phyloP scores from a whole-genome alignment of 2,113 vertebrate genomes.

The Phocoena sinus region DNA sequence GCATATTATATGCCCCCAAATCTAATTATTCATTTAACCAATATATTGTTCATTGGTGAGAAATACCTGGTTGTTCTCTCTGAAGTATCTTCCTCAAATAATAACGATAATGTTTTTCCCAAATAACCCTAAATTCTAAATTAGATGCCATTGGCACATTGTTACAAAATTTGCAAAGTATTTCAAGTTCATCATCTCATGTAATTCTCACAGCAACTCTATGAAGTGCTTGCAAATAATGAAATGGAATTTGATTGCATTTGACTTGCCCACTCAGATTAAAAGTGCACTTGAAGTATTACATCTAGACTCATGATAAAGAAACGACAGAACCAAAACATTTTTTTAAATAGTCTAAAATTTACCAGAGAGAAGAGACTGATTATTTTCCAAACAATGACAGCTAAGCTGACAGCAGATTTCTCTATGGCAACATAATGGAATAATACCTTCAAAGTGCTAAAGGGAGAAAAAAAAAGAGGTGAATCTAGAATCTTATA shows the following conservation, averaged over 20 bases:
- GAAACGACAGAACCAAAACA: neutral
- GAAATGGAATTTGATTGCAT: neutral
- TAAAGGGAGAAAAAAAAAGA: neutral
- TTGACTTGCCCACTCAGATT: neutral
- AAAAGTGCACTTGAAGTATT: neutral
- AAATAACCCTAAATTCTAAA: neutral
- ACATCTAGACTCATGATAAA: neutral
- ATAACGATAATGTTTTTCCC: neutral
- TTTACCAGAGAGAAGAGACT: neutral
- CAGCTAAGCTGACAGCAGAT: neutral
- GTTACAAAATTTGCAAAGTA: neutral
- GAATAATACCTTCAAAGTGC: neutral
- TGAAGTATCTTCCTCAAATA: neutral
- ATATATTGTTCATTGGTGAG: neutral
- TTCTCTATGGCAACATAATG: neutral
- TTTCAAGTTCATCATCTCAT: neutral
- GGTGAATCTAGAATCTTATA: neutral
- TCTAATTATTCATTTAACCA: neutral
- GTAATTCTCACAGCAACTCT: neutral
- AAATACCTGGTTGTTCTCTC: neutral
- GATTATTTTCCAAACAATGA: neutral
- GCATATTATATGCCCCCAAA: neutral
- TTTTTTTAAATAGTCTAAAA: neutral
- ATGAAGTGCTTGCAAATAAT: neutral
- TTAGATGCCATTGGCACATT: neutral